Evolutionary conservation across 2,888 invertebrate genomes (phyloP), one percentile per base, ranked within the genome.

Genomic region (Mantis religiosa): DNA sequence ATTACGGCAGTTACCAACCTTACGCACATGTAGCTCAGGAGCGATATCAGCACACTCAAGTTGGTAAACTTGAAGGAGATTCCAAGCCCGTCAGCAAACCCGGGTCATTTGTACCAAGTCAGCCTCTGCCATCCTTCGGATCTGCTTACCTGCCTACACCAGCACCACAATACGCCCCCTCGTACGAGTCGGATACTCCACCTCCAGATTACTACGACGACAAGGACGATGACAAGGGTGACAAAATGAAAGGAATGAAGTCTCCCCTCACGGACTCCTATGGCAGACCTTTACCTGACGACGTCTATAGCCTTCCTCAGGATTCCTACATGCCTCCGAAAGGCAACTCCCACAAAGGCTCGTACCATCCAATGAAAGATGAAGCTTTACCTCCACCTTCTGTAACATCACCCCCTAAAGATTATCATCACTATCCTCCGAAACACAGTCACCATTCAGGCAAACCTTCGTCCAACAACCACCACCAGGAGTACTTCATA

Each of bases 401-500:
- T 20, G 54, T 20, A 25, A 3, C 20, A 20, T 71, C 54, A 71
- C 54, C 54, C 25, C 54, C 20, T 71, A 71, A 71, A 71, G 54
- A 71, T 25, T 71, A 71, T 71, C 54, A 71, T 20, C 54, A 91
- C 84, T 91, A 91, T 83, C 91, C 88, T 89, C 89, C 90, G 3
- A 90, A 89, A 83, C 90, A 90, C 71, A 91, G 93, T 85, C 93
- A 93, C 90, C 93, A 93, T 90, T 93, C 41, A n/a, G 8, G 12
- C 1, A 82, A 47, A 47, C 83, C 83, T 15, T 83, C 30, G 28
- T 41, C 81, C 25, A 87, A 82, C 25, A 28, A 82, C 0, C 41
- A 41, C 41, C 34, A 34, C 82, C 54, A 82, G 27, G 28, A 81
- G n/a, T 15, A n/a, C 0, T n/a, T 47, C 9, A 28, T 25, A 15